phyloP scores from a whole-genome alignment of 2,113 vertebrate genomes.

The Thymallus thymallus region DNA sequence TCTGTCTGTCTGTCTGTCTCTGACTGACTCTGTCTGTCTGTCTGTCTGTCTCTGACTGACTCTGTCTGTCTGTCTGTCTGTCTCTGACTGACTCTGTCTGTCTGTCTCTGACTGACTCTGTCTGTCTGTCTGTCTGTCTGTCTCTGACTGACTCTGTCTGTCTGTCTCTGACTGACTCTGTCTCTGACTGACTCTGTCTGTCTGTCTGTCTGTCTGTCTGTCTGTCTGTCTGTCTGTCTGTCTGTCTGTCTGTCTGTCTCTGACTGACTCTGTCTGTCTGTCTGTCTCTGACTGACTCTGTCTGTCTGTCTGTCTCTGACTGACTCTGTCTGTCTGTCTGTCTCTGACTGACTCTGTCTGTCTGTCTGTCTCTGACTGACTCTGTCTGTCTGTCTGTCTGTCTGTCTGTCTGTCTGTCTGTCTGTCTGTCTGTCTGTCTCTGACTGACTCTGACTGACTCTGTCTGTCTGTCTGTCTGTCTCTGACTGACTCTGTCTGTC shows the following conservation, averaged over 20 bases:
- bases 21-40: constrained; percentile 72
- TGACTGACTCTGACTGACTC: constrained; percentile 68
- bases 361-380: constrained; percentile 57
- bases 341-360: constrained; percentile 72
- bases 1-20: constrained; percentile 40
- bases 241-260: constrained; percentile 40
- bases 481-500: constrained; percentile 70
- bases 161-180: constrained; percentile 71
- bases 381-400: constrained; percentile 55
- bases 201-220: not conserved
- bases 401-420: too few relatives aligned
- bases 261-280: too few relatives aligned
- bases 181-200: constrained; percentile 80
- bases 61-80: constrained; percentile 55
- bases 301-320: not conserved
- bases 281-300: constrained; percentile 76
- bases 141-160: constrained; percentile 72
- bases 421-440: too few relatives aligned
- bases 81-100: too few relatives aligned
- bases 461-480: constrained; percentile 48
- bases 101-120: constrained; percentile 76
- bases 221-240: too few relatives aligned
- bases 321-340: too few relatives aligned
- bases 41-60: constrained; percentile 49
- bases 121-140: constrained; percentile 29